phyloP scores from a whole-genome alignment of 2,113 vertebrate species.

The Pseudorasbora parva region DNA sequence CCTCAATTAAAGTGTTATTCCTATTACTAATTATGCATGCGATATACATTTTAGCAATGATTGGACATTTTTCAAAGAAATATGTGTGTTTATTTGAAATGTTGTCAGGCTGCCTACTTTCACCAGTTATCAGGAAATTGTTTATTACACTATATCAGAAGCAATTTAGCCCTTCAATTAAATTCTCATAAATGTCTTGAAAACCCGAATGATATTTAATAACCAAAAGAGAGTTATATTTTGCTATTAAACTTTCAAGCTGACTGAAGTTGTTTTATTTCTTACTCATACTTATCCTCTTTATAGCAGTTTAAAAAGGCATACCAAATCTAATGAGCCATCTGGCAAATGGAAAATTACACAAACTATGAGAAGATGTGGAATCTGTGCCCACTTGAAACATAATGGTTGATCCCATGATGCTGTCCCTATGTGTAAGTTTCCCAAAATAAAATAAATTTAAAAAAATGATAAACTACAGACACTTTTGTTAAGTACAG shows the following conservation, averaged over 20 bases:
- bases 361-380: not conserved
- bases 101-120: conserved; percentile 57
- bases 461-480: no score
- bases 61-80: not conserved
- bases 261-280: conserved; percentile 59
- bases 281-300: conserved; percentile 14
- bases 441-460: no score
- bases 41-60: not conserved
- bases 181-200: conserved; percentile 75
- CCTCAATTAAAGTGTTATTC: no score
- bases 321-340: conserved; percentile 41
- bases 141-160: conserved; percentile 69
- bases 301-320: conserved; percentile 42
- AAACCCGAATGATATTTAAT: conserved; percentile 69
- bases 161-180: conserved; percentile 78
- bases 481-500: no score
- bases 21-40: not conserved
- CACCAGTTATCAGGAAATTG: conserved; percentile 59
- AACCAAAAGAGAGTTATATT: conserved; percentile 66
- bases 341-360: conserved; percentile 21
- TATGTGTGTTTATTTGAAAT: conserved; percentile 43
- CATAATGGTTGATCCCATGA: not conserved
- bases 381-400: not conserved
- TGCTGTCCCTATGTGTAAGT: no score
- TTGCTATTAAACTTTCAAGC: conserved; percentile 67